Evolutionary conservation across 92 coral and sea anemone species (phyloP).

Genomic region (Blastomussa wellsi): DNA sequence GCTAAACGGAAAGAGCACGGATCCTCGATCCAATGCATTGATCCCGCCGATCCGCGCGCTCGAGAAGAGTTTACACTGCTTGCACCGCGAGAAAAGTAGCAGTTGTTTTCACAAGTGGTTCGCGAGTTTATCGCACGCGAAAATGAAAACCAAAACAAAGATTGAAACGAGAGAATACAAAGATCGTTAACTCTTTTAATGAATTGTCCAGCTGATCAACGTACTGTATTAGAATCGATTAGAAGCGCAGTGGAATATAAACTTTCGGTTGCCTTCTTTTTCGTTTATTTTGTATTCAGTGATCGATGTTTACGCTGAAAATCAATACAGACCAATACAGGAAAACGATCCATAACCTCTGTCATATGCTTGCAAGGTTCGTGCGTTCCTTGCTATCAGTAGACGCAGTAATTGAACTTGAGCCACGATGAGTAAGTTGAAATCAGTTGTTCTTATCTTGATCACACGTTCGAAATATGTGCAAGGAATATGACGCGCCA

Average conservation of each 20-base stretch:
- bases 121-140: conserved; percentile 21
- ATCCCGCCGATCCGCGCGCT: background rate
- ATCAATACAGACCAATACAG: background rate
- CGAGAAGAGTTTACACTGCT: background rate
- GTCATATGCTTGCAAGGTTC: background rate
- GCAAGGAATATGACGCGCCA: no score
- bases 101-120: conserved; percentile 4
- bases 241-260: background rate
- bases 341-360: background rate
- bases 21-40: conserved; percentile 1
- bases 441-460: conserved; percentile 34
- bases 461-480: conserved; percentile 36
- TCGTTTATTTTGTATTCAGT: background rate
- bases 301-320: no score
- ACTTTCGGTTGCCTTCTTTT: background rate
- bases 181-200: conserved; percentile 32
- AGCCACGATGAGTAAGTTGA: conserved; percentile 33
- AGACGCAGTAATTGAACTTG: conserved; percentile 44
- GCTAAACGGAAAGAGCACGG: background rate
- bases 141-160: conserved; percentile 32
- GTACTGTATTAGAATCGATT: background rate
- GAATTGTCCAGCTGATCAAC: conserved; percentile 17
- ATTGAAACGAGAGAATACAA: conserved; percentile 36
- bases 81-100: conserved; percentile 3
- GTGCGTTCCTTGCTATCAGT: conserved; percentile 22